phyloP scores from a whole-genome alignment of 2,797 vertebrate genomes.

The Aeoliscus strigatus region DNA sequence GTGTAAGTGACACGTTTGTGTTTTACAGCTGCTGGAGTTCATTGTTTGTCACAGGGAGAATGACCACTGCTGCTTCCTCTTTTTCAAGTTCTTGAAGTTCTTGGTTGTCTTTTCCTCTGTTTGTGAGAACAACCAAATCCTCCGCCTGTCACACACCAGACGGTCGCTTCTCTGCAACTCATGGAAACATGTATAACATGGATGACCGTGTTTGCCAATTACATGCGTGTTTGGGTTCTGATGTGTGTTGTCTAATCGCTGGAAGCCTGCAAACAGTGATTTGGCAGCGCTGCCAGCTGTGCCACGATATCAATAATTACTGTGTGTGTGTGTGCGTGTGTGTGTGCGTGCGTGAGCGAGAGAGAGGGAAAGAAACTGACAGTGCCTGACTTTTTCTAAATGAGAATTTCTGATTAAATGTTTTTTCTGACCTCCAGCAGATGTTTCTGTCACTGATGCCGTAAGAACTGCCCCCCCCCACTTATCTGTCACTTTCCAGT shows the following conservation, averaged over 20 bases:
- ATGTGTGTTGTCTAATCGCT: constrained; percentile 35
- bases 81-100: too few relatives aligned
- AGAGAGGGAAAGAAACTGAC: too few relatives aligned
- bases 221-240: constrained; percentile 49
- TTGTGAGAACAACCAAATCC: constrained; percentile 10
- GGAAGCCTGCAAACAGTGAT: constrained; percentile 31
- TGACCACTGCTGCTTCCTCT: too few relatives aligned
- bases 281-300: constrained; percentile 36
- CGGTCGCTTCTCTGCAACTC: constrained; percentile 13
- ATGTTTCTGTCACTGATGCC: constrained; percentile 19
- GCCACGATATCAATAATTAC: constrained; percentile 47
- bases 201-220: constrained; percentile 41
- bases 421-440: constrained; percentile 38
- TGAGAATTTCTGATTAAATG: constrained; percentile 52
- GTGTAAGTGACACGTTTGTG: too few relatives aligned
- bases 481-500: constrained; percentile 28
- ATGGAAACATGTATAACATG: constrained; percentile 32
- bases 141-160: constrained; percentile 3
- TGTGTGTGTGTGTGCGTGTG: constrained; percentile 6
- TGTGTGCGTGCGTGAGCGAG: constrained; percentile 5
- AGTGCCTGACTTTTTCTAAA: too few relatives aligned
- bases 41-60: too few relatives aligned
- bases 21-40: too few relatives aligned
- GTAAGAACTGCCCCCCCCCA: constrained; percentile 1
- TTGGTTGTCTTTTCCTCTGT: too few relatives aligned